Percentiles rank a stretch among this genome's conserved stretches.
phyloP scores from a whole-genome alignment of 2,888 invertebrate species.

The Apodemia hepburni region DNA sequence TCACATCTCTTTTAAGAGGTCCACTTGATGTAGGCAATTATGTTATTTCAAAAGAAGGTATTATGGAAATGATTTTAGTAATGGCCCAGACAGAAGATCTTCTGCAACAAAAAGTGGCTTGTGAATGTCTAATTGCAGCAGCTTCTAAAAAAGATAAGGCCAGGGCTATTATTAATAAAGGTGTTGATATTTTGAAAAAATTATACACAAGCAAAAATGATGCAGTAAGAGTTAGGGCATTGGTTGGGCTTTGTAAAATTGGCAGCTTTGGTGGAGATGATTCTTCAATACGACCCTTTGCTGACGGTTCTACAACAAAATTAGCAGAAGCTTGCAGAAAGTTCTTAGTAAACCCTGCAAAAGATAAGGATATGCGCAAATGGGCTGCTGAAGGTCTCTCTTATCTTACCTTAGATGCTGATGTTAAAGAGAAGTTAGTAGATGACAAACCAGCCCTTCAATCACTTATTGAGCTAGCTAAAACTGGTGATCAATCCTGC shows the following conservation, averaged over 20 bases:
- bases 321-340: slow-evolving; percentile 96
- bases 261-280: slow-evolving; percentile 97
- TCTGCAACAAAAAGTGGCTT: slow-evolving; percentile 95
- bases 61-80: slow-evolving; percentile 97
- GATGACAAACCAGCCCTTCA: slow-evolving; percentile 91
- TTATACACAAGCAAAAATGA: slow-evolving; percentile 95
- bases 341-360: slow-evolving; percentile 92
- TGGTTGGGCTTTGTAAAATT: slow-evolving; percentile 97
- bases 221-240: slow-evolving; percentile 91
- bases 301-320: slow-evolving; percentile 95
- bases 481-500: slow-evolving; percentile 91
- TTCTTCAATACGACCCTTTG: slow-evolving; percentile 95
- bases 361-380: slow-evolving; percentile 93
- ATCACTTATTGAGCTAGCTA: slow-evolving; percentile 93
- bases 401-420: slow-evolving; percentile 97
- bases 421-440: slow-evolving; percentile 97
- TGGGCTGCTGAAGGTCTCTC: slow-evolving; percentile 99
- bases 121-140: slow-evolving; percentile 97
- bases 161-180: slow-evolving; percentile 91
- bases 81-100: slow-evolving; percentile 97
- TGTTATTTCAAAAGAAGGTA: slow-evolving; percentile 90
- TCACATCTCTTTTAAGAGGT: slow-evolving; percentile 93
- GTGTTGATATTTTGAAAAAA: slow-evolving; percentile 95
- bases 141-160: slow-evolving; percentile 99
- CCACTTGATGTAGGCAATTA: slow-evolving; percentile 96